These are phyloP conservation scores for Oreohelix idahoensis DNA, from an alignment of 1,140 invertebrate species.

Conservation along the genomic window DNA sequence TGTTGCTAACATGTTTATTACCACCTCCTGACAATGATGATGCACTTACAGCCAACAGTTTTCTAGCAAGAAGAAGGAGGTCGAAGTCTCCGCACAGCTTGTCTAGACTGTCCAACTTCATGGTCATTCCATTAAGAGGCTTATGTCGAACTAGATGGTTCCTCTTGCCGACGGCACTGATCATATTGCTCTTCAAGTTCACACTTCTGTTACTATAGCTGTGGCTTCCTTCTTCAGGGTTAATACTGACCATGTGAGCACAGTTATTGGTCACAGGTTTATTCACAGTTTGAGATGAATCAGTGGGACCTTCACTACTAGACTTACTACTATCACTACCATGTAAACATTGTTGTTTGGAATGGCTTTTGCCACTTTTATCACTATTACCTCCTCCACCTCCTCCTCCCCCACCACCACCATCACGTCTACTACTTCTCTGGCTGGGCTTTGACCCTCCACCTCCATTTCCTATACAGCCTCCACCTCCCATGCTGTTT, in stretches of 20 bases:
- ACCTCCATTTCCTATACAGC: conserved; percentile 44
- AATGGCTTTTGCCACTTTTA: conserved; percentile 42
- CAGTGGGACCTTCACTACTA: conserved; percentile 9
- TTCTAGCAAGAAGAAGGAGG: conserved; percentile 44
- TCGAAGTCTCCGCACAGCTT: conserved; percentile 41
- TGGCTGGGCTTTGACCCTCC: conserved; percentile 21
- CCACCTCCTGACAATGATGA: background rate
- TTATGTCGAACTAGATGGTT: conserved; percentile 39
- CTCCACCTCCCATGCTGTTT: conserved; percentile 52
- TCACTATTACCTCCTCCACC: conserved; percentile 33
- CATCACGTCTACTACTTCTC: conserved; percentile 35
- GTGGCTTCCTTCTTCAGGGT: background rate
- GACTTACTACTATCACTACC: conserved; percentile 18
- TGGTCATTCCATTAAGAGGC: conserved; percentile 28
- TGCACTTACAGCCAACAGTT: conserved; percentile 26
- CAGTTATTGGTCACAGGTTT: background rate
- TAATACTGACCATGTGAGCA: background rate
- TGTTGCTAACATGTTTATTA: background rate
- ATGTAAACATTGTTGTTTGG: conserved; percentile 17
- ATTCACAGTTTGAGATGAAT: background rate
- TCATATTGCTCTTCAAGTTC: background rate
- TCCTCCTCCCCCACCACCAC: conserved; percentile 32
- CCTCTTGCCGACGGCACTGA: conserved; percentile 28
- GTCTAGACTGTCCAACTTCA: conserved; percentile 7
- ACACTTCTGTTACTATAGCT: conserved; percentile 44